Evolutionary conservation across 2,797 vertebrate genomes (phyloP).

Genomic region (Siniperca scherzeri): DNA sequence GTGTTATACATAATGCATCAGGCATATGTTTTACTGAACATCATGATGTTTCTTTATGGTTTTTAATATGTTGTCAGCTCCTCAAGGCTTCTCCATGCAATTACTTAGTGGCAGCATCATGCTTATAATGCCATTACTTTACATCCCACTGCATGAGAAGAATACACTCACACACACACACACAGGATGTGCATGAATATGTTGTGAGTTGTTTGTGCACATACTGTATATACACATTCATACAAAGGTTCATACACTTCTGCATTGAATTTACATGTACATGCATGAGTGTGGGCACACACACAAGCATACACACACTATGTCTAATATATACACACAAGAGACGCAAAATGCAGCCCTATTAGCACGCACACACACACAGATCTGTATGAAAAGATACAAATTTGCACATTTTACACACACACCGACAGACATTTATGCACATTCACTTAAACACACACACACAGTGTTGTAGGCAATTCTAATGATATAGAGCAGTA

Average conservation of each 20-base stretch:
- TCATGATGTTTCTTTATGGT: constrained; percentile 69
- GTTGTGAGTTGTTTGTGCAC: not conserved
- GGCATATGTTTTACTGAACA: constrained; percentile 53
- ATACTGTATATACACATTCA: not conserved
- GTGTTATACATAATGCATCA: constrained; percentile 62
- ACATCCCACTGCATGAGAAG: constrained; percentile 32
- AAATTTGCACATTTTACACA: not conserved
- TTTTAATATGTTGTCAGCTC: constrained; percentile 74
- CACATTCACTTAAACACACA: constrained; percentile 2
- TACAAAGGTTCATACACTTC: not conserved
- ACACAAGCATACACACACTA: not conserved
- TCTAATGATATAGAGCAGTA: constrained; percentile 72
- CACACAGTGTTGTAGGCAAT: constrained; percentile 19
- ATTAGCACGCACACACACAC: not conserved
- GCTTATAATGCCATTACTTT: constrained; percentile 49
- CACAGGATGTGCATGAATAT: not conserved
- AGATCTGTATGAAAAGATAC: not conserved
- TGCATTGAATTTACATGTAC: not conserved
- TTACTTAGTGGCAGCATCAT: constrained; percentile 47
- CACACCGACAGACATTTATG: not conserved
- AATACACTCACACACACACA: not conserved
- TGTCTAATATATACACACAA: not conserved
- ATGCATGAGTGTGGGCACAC: not conserved
- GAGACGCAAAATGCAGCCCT: not conserved
- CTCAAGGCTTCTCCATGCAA: constrained; percentile 52